Evolutionary conservation across 2,113 vertebrate species (phyloP).

Genomic region (Malurus cyaneus): DNA sequence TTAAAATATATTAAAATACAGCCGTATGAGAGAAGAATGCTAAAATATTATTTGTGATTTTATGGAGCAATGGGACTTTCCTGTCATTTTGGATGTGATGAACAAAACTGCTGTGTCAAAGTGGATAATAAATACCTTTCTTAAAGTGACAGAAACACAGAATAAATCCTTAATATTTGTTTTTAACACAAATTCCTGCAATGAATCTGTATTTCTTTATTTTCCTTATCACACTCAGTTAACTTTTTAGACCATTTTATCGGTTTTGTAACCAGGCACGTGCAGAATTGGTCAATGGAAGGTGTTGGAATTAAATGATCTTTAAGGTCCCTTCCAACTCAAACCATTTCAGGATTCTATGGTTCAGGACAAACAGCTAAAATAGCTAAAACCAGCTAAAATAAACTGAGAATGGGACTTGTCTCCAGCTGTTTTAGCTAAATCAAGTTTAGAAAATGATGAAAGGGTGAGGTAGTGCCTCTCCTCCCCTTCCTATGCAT

Average conservation of each 20-base stretch:
- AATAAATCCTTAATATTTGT: not conserved
- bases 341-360: not conserved
- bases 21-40: not conserved
- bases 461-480: not conserved
- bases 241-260: not conserved
- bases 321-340: not conserved
- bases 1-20: not conserved
- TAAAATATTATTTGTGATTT: not conserved
- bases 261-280: rapidly evolving
- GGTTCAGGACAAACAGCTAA: not conserved
- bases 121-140: not conserved
- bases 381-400: not conserved
- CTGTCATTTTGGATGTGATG: not conserved
- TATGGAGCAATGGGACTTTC: not conserved
- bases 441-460: not conserved
- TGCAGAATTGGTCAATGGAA: not conserved
- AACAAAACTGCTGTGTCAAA: not conserved
- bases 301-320: not conserved
- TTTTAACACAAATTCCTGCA: not conserved
- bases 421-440: not conserved
- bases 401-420: not conserved
- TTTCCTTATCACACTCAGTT: not conserved
- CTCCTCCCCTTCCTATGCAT: not conserved
- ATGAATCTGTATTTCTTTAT: not conserved
- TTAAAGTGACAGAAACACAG: rapidly evolving